phyloP scores from a whole-genome alignment of 1,140 invertebrate species.

The Trichomalopsis sarcophagae region DNA sequence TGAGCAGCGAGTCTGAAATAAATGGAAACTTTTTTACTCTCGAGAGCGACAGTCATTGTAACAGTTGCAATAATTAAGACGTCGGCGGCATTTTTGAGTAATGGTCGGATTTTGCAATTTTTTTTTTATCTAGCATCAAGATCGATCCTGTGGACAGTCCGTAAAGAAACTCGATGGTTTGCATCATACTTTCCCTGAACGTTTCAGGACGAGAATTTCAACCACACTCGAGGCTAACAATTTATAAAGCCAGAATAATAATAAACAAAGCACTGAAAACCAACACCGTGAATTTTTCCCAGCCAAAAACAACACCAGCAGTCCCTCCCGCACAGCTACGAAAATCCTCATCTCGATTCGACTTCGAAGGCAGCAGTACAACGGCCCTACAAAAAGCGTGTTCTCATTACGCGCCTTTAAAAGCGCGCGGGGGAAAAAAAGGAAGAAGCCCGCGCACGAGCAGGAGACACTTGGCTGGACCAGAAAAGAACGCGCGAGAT shows the following conservation, averaged over 20 bases:
- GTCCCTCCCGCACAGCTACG: too few species aligned
- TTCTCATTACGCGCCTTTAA: slow-evolving; percentile 2
- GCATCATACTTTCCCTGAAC: too few species aligned
- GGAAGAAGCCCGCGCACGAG: background rate
- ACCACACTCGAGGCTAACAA: too few species aligned
- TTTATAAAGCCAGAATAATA: too few species aligned
- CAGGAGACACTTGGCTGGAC: background rate
- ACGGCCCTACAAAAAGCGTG: background rate
- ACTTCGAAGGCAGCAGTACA: background rate
- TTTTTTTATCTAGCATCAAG: background rate
- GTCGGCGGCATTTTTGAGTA: background rate
- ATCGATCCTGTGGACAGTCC: too few species aligned
- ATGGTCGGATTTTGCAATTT: background rate
- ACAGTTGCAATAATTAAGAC: background rate
- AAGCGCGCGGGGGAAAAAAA: background rate
- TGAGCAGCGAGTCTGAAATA: background rate
- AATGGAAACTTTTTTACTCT: background rate
- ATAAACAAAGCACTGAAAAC: too few species aligned
- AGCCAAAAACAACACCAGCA: too few species aligned
- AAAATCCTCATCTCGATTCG: background rate
- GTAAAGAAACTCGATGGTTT: too few species aligned
- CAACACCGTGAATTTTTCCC: too few species aligned
- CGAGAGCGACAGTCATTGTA: background rate
- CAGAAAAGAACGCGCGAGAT: slow-evolving; percentile 3
- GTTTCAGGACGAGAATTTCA: too few species aligned